Base-by-base conservation (phyloP, 2,113 vertebrate species). In the Malurus melanocephalus region DNA sequence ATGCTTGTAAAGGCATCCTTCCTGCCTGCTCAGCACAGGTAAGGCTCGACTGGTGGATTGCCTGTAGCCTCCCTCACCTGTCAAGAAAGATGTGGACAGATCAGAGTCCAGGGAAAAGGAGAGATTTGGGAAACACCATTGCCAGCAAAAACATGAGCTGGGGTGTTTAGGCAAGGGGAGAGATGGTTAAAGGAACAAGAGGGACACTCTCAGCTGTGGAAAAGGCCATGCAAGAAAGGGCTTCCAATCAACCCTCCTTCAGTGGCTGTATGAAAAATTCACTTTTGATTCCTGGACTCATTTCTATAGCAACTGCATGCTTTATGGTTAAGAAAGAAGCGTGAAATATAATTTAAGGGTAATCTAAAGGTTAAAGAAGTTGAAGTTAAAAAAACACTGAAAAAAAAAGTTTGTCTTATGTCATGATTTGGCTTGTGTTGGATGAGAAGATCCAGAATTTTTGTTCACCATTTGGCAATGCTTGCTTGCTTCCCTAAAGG, bases 401-500 rank as follows among this genome's bases (percentile, higher is more conserved):
- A 91, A 80, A 90, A 90, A 80, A 76, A 76, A 4, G 6, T 64
- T 72, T 46, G 27, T 65, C 80, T 92, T 73, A 57, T 66, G 55
- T 95, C 78, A 94, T 90, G 33, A 66, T 79, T 93, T 94, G 92
- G 89, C 89, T 92, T 4, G 0, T 7, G 11, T 6, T 62, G 46
- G 55, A 48, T 81, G 43, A 77, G 91, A 92, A 90, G 66, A 87
- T 86, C 15, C 68, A 85, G 42, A 79, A 79, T 65, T 88, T 93
- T 78, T 92, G 21, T 88, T 88, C 69, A 89, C 42, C n/a, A 42
- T 80, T 88, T 92, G 83, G 83, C 88, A 93, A 42, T 32, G 33
- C 45, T 93, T 80, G 42, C 56, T 91, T 74, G 56, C n/a, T 93
- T 89, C 85, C 93, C 85, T 91, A 85, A 88, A 94, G 82, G 72